phyloP scores from a whole-genome alignment of 2,797 vertebrate genomes.

The Todus mexicanus region DNA sequence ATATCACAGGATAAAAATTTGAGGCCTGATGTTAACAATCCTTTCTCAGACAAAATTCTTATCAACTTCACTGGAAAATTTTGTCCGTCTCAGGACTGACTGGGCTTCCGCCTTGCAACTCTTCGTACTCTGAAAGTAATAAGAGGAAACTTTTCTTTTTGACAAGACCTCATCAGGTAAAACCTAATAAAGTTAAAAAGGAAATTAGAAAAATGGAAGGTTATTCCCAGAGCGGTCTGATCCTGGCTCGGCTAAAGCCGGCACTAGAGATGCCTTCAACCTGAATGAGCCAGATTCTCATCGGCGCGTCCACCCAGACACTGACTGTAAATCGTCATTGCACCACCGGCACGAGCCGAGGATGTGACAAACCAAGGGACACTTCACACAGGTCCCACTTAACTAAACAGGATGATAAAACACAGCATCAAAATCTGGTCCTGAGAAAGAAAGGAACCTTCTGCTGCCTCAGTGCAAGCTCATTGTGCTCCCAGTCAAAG shows the following conservation, averaged over 20 bases:
- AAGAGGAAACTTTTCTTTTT: conserved; percentile 62
- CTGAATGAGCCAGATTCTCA: not conserved
- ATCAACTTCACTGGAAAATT: conserved; percentile 5
- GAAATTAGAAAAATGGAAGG: conserved; percentile 71
- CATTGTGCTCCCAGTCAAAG: not conserved
- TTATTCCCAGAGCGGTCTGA: conserved; percentile 59
- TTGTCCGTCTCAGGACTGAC: not conserved
- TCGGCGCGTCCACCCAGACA: not conserved
- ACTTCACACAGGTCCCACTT: not conserved
- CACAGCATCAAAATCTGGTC: not conserved
- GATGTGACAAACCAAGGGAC: not conserved
- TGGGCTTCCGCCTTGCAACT: conserved; percentile 18
- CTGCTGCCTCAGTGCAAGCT: not conserved
- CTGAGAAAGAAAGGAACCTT: not conserved
- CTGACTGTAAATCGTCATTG: not conserved
- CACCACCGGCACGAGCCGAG: not conserved
- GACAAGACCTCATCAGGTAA: conserved; percentile 74
- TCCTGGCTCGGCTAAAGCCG: not conserved
- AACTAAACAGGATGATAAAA: accelerated
- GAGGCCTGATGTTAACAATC: not conserved
- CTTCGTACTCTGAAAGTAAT: conserved; percentile 12
- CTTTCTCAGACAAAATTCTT: conserved; percentile 18
- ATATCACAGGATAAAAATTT: conserved; percentile 8
- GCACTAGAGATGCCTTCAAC: not conserved
- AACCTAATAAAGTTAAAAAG: conserved; percentile 72